Evolutionary conservation across 2,797 vertebrate genomes (phyloP), one percentile per base, ranked within the genome.

Genomic region (Scleropages formosus): DNA sequence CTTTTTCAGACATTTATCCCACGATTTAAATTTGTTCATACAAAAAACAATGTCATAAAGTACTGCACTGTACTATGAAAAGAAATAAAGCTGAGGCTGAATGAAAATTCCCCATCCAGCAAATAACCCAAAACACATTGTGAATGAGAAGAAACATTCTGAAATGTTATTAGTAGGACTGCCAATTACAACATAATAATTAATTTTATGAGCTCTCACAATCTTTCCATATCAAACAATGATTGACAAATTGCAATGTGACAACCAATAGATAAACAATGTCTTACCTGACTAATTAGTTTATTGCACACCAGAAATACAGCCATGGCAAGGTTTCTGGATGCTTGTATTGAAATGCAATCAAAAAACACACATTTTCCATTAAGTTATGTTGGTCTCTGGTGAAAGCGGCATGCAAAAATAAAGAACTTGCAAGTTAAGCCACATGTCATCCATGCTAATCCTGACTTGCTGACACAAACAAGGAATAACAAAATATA

Each of bases 211-310:
- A 46, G 58, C 44, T 63, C 31, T 22, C 11, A 49, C 39, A 49
- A 26, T 69, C 66, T 69, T 69, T 59, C 39, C n/a, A 15, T 16
- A n/a, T 18, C 31, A 75, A 69, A 75, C 71, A 70, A 60, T 49
- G 75, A 59, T 53, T 70, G 58, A 76, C 64, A n/a, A 71, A 71
- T 70, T 20, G 63, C 46, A 56, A 31, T 16, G 12, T 63, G 73
- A 71, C 44, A 22, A 76, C n/a, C 59, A n/a, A 49, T 62, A 18
- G 18, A 12, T 76, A 12, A 39, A 15, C 24, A 71, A 47, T 69
- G n/a, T 27, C 24, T 47, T 63, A 61, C 67, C 60, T 71, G 67
- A 76, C 47, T 70, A 70, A 76, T 71, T 60, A 76, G 70, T 76
- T 76, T 76, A 70, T 51, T 31, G 59, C 46, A 51, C 58, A 63